phyloP scores from a whole-genome alignment of 2,888 invertebrate genomes.

The Rotaria magnacalcarata region DNA sequence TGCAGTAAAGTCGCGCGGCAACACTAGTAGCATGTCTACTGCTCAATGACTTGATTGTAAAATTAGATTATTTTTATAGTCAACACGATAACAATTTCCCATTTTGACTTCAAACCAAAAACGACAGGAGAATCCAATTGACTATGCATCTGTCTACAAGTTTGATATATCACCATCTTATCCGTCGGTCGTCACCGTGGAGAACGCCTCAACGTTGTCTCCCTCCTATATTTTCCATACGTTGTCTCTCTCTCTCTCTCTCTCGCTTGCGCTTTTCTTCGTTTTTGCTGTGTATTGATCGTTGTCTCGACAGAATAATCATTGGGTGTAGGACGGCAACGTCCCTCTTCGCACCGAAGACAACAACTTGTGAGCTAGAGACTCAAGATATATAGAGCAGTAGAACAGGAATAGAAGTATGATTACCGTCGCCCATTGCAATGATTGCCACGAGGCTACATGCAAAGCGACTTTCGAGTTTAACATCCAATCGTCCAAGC shows the following conservation, averaged over 20 bases:
- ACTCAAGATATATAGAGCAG: neutral
- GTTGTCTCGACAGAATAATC: neutral
- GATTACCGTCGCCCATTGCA: neutral
- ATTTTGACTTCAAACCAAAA: too few relatives aligned
- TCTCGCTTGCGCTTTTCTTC: neutral
- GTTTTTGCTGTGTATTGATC: neutral
- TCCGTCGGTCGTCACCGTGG: neutral
- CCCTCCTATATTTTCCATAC: neutral
- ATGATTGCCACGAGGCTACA: slow-evolving; percentile 10
- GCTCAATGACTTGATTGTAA: too few relatives aligned
- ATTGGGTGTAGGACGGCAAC: neutral
- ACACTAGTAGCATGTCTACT: too few relatives aligned
- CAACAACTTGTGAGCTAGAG: neutral
- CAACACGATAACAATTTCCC: too few relatives aligned
- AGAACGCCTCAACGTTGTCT: neutral
- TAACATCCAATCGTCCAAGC: neutral
- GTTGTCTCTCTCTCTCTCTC: neutral
- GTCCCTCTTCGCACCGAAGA: neutral
- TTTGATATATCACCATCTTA: neutral
- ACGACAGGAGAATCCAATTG: neutral
- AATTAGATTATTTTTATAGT: too few relatives aligned
- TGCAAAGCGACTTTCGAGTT: slow-evolving; percentile 16
- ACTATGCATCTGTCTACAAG: neutral
- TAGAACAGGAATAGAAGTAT: slow-evolving; percentile 4
- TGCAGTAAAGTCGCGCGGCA: neutral